phyloP scores from a whole-genome alignment of 2,113 vertebrate genomes.

The Cariama cristata region DNA sequence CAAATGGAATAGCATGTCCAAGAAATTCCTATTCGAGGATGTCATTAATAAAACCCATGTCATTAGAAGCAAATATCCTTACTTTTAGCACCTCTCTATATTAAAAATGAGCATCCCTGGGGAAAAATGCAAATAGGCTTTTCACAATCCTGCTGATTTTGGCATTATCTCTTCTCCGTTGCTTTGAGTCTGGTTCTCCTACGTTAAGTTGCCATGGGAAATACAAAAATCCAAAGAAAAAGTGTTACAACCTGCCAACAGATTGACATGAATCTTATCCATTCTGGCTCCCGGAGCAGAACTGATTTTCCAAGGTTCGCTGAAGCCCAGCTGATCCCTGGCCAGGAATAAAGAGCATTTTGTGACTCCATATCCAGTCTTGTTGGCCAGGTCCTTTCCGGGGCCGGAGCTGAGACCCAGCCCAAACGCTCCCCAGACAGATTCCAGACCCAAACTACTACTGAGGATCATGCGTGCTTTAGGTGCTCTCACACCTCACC shows the following conservation, averaged over 20 bases:
- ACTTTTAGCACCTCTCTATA: conserved; percentile 45
- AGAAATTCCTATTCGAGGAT: conserved; percentile 13
- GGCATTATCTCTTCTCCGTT: conserved; percentile 4
- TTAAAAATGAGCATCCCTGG: conserved; percentile 13
- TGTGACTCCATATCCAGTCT: background rate
- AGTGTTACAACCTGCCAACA: conserved; percentile 8
- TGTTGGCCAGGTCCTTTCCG: background rate
- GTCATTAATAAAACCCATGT: conserved; percentile 29
- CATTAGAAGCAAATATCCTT: conserved; percentile 3
- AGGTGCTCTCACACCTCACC: background rate
- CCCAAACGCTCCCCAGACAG: background rate
- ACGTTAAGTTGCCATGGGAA: conserved; percentile 14
- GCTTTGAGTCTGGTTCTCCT: conserved; percentile 35
- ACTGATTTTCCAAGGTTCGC: background rate
- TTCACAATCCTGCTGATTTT: conserved; percentile 36
- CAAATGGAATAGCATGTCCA: background rate
- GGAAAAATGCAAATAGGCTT: conserved; percentile 52
- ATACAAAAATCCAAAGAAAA: background rate
- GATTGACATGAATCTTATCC: conserved; percentile 16
- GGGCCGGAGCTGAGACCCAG: background rate
- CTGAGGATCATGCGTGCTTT: background rate
- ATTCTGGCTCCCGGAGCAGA: conserved; percentile 3
- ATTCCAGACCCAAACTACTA: background rate
- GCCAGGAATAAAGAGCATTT: background rate
- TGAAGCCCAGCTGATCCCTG: background rate